phyloP scores from a whole-genome alignment of 2,888 invertebrate genomes.

The Ferrisia virgata region DNA sequence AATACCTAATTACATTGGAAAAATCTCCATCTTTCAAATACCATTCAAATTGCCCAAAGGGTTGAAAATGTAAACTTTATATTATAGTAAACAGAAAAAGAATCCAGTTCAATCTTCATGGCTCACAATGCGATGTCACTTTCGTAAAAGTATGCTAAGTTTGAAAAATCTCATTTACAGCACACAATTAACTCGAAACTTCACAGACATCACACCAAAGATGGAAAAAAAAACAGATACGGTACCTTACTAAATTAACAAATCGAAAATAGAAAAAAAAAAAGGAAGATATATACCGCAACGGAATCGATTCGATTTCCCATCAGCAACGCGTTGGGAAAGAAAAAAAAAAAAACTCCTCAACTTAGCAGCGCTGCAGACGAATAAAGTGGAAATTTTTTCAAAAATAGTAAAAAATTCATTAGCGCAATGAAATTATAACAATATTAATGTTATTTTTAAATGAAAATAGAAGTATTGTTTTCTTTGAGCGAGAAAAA shows the following conservation, averaged over 20 bases:
- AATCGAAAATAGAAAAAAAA: not conserved
- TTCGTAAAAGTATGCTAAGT: not conserved
- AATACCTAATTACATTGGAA: no score
- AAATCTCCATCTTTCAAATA: no score
- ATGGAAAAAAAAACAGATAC: not conserved
- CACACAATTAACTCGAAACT: not conserved
- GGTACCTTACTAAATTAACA: not conserved
- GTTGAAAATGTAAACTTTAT: no score
- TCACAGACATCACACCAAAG: not conserved
- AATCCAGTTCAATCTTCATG: no score
- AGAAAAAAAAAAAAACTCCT: not conserved
- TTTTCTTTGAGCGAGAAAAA: slow-evolving; percentile 42
- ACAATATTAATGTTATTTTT: slow-evolving; percentile 34
- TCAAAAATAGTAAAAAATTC: slow-evolving; percentile 13
- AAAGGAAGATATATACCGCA: not conserved
- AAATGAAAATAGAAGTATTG: slow-evolving; percentile 30
- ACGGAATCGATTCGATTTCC: not conserved
- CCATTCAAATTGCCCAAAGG: no score
- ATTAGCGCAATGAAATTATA: slow-evolving; percentile 26
- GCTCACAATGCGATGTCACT: not conserved
- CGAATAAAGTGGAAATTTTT: no score
- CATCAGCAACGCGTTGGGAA: not conserved
- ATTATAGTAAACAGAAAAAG: no score
- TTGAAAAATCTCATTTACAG: not conserved
- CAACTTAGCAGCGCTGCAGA: no score